These are phyloP conservation scores for Corythoichthys intestinalis DNA, from an alignment of 2,113 vertebrate species.

Conservation along the genomic window DNA sequence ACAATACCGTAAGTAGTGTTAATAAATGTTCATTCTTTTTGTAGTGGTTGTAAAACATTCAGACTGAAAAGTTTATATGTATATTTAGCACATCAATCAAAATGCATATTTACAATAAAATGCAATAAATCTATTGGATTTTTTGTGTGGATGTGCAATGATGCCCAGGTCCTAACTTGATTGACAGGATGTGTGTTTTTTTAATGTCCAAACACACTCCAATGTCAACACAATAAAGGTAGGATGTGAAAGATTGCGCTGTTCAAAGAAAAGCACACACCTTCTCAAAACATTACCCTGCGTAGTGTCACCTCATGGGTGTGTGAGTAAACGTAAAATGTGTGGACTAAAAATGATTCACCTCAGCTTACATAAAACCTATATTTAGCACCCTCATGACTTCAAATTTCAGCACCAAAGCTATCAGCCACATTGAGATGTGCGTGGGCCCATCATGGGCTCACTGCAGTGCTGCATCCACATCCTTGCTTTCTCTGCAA, in stretches of 20 bases:
- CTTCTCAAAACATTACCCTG: slow-evolving; percentile 30
- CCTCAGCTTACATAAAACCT: slow-evolving; percentile 77
- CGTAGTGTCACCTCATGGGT: slow-evolving; percentile 34
- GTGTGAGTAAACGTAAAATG: slow-evolving; percentile 53
- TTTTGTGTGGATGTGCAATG: neutral
- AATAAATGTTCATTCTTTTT: no score
- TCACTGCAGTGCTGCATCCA: slow-evolving; percentile 53
- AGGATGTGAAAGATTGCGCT: neutral
- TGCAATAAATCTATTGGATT: neutral
- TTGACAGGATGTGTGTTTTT: neutral
- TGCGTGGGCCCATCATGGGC: slow-evolving; percentile 64
- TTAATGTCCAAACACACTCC: neutral
- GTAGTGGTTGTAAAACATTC: no score
- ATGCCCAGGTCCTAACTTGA: neutral
- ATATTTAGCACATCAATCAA: no score
- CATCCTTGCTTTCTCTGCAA: slow-evolving; percentile 27
- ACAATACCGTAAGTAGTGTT: no score
- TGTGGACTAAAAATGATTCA: slow-evolving; percentile 72
- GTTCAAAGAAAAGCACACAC: neutral
- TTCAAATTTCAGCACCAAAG: slow-evolving; percentile 71
- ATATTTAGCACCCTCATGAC: slow-evolving; percentile 76
- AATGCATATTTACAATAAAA: neutral
- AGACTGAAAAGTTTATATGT: no score
- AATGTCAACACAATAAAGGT: neutral
- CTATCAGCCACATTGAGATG: slow-evolving; percentile 72